Evolutionary conservation across 2,888 invertebrate genomes (phyloP), one percentile per base, ranked within the genome.

Genomic region (Bugulina stolonifera): DNA sequence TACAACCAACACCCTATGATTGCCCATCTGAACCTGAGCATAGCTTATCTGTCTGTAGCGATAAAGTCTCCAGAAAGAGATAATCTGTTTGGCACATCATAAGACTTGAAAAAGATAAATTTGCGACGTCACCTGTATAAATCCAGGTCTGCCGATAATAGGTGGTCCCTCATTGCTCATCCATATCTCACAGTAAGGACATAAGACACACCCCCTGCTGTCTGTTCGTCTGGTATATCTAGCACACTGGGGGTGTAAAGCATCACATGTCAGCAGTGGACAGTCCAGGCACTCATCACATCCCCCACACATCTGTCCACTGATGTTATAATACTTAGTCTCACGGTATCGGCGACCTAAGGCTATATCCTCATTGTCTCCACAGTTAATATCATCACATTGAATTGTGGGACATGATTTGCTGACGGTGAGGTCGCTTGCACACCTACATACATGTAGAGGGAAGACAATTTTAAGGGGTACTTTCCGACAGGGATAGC

Each of bases 151-250:
- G 27, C 32, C 32, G 1, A 10, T 3, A 29, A 64, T 27, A 2
- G 64, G 64, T 2, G 64, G 64, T n/a, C 25, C 32, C 10, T 25
- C 2, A 14, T 29, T 18, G 27, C 32, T 64, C 10, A 2, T 64
- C 64, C 64, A 64, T 14, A 64, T 5, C 32, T 64, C 64, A 34
- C 64, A 64, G 32, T 64, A 64, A 2, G 64, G 64, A n/a, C 64
- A 64, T 2, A 64, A 10, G 29, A 64, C 64, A 64, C 64, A 64
- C 10, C 64, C 64, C 34, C 64, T 2, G 2, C 64, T 64, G 32
- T 64, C 64, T 14, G 64, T 64, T 34, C 64, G 22, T 32, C 64
- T 27, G 2, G 64, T 64, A 32, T 64, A 64, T 32, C 64, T 27
- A 10, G 10, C 32, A 64, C 64, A 64, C 27, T 27, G 10, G 2